Conservation (phyloP, 2,888 invertebrate genomes). For the Orthonevra nobilis region DNA sequence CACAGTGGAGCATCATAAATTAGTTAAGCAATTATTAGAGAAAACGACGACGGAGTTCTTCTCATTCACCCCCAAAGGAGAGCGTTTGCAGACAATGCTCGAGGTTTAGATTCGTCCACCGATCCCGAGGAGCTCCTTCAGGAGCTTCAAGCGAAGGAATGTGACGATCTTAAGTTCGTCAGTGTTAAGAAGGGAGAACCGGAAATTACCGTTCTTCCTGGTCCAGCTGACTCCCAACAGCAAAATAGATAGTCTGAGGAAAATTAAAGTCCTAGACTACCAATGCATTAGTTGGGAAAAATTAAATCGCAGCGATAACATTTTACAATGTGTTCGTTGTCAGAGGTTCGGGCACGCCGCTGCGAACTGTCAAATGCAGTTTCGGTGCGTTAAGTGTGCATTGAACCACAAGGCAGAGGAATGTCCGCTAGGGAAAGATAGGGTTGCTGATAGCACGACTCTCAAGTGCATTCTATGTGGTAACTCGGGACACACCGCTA, state of each 20-base stretch:
- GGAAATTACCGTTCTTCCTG: not conserved
- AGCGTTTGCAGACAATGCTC: no score
- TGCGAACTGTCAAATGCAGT: constrained; percentile 12
- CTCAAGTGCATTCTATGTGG: not conserved
- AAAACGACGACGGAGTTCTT: no score
- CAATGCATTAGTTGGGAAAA: not conserved
- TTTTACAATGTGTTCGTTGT: constrained; percentile 1
- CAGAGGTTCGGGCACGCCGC: constrained; percentile 11
- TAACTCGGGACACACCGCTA: not conserved
- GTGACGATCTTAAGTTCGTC: no score
- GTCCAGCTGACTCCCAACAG: not conserved
- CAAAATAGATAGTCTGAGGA: not conserved
- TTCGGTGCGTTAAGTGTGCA: not conserved
- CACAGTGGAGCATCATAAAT: no score
- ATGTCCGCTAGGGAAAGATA: not conserved
- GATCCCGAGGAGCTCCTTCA: no score
- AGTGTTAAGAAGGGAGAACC: not conserved
- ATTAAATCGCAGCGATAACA: not conserved
- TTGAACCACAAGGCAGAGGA: not conserved
- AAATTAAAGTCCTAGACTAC: not conserved
- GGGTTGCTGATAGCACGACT: not conserved
- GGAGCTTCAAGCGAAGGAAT: no score
- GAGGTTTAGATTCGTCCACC: no score
- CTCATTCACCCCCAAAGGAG: no score
- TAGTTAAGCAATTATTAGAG: no score